Conservation (phyloP, 92 coral and sea anemone species). For the Heliopora coerulea region DNA sequence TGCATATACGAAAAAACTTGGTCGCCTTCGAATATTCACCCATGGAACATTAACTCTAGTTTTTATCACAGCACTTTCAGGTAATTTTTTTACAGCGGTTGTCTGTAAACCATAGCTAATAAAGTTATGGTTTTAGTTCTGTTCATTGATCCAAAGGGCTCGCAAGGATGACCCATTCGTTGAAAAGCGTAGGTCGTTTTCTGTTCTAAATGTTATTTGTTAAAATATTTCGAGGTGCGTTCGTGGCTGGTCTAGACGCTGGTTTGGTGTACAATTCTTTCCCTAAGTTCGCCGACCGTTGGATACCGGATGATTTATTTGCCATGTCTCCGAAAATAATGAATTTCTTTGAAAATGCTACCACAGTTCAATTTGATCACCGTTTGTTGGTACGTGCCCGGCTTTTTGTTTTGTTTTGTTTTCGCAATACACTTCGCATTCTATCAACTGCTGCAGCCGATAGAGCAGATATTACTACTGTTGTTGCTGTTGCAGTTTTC, state of each 20-base stretch:
- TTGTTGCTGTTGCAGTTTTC: no score
- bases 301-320: conserved; percentile 88
- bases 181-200: no score
- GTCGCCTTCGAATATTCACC: conserved; percentile 72
- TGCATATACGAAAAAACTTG: conserved; percentile 63
- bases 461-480: no score
- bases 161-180: no score
- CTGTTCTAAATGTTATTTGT: no score
- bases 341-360: conserved; percentile 93
- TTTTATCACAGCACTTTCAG: conserved; percentile 86
- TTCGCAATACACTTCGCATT: not conserved
- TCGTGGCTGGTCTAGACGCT: conserved; percentile 97
- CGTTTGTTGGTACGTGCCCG: conserved; percentile 65
- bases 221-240: conserved; percentile 69
- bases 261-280: conserved; percentile 94
- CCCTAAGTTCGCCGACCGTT: conserved; percentile 97
- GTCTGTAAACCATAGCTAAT: no score
- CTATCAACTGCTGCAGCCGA: not conserved
- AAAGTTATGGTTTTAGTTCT: no score
- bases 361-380: conserved; percentile 87
- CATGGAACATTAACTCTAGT: conserved; percentile 77
- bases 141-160: no score
- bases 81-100: conserved; percentile 50
- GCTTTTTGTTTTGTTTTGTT: not conserved
- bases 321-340: conserved; percentile 72